These are phyloP conservation scores for Drosophila insularis DNA, from an alignment of 1,140 invertebrate genomes.

Conservation along the genomic window DNA sequence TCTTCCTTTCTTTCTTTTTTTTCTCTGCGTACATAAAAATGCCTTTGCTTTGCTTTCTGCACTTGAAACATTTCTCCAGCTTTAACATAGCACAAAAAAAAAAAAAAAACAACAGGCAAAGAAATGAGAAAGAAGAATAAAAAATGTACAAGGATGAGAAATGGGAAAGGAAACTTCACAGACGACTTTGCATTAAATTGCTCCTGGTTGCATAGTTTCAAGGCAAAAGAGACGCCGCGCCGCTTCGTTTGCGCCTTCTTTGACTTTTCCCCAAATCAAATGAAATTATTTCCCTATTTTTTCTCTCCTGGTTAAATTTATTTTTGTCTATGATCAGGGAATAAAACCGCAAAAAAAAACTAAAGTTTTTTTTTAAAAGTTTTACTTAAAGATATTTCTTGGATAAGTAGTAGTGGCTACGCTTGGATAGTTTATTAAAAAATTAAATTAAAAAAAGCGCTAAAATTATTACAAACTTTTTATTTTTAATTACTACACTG, in stretches of 20 bases:
- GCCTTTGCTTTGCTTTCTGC: slow-evolving; percentile 50
- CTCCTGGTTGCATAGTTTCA: slow-evolving; percentile 41
- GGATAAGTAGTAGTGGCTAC: no score
- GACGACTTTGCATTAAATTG: slow-evolving; percentile 66
- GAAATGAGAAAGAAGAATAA: slow-evolving; percentile 9
- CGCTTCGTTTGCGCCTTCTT: slow-evolving; percentile 26
- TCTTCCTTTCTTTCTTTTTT: slow-evolving; percentile 35
- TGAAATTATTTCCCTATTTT: slow-evolving; percentile 47
- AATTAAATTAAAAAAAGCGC: no score
- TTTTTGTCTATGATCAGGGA: neutral
- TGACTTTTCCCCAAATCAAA: slow-evolving; percentile 43
- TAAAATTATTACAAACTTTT: no score
- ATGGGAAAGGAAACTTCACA: slow-evolving; percentile 54
- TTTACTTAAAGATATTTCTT: no score
- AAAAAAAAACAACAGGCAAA: slow-evolving; percentile 7
- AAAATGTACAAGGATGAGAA: slow-evolving; percentile 1
- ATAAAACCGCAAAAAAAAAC: neutral
- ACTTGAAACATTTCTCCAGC: slow-evolving; percentile 60
- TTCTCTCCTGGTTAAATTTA: neutral
- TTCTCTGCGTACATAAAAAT: slow-evolving; percentile 43
- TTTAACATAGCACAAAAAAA: slow-evolving; percentile 61
- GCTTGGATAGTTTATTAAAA: no score
- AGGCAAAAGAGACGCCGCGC: neutral
- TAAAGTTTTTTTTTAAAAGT: no score
- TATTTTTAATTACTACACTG: no score